Evolutionary conservation across 2,888 invertebrate species (phyloP).

Genomic region (Scrobipalpa costella): DNA sequence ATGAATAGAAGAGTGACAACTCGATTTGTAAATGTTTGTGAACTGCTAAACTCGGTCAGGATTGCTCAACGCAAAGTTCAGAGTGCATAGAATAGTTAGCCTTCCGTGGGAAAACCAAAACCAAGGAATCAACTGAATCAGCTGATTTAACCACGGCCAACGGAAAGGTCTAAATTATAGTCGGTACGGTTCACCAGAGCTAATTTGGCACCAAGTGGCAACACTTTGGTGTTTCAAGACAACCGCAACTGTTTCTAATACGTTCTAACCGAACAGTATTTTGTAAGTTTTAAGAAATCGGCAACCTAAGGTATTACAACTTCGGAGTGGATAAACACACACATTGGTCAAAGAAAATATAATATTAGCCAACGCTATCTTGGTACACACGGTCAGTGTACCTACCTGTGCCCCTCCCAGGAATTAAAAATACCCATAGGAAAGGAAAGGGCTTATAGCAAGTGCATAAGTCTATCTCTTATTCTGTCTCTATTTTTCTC

Average conservation of each 20-base stretch:
- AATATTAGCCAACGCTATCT: no score
- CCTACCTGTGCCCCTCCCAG: no score
- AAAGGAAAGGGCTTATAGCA: no score
- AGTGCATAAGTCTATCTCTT: no score
- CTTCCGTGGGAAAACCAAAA: conserved; percentile 23
- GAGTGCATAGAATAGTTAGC: neutral
- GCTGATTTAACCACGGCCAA: neutral
- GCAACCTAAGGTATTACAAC: neutral
- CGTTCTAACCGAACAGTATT: conserved; percentile 49
- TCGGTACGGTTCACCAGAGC: conserved; percentile 31
- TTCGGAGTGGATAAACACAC: neutral
- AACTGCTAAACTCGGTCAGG: conserved; percentile 9
- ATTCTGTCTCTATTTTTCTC: no score
- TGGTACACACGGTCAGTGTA: no score
- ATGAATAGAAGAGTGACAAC: conserved; percentile 17
- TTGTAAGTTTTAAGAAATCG: conserved; percentile 39
- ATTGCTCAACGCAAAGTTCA: conserved; percentile 10
- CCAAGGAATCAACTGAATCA: conserved; percentile 1
- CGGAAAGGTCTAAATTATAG: conserved; percentile 24
- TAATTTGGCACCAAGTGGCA: conserved; percentile 38
- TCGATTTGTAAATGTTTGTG: conserved; percentile 17
- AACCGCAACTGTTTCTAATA: conserved; percentile 51
- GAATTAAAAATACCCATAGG: no score
- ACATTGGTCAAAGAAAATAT: no score
- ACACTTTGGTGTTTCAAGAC: conserved; percentile 36